Conservation (phyloP, 2,888 invertebrate genomes). For the Eilema griseolum region DNA sequence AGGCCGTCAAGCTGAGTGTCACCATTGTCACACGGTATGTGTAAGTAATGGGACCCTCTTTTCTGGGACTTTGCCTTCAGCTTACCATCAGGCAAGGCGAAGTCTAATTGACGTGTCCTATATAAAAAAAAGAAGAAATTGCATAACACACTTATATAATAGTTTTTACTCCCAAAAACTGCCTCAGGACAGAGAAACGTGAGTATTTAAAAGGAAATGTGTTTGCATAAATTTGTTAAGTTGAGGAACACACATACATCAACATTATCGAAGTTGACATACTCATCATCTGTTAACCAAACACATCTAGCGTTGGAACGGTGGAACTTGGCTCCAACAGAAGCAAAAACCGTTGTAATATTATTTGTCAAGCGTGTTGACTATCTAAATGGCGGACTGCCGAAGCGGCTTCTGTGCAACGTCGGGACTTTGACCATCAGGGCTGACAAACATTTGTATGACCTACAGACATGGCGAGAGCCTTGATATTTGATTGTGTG, state of each 20-base stretch:
- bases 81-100: no score
- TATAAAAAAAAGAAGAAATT: no score
- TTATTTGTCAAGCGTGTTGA: constrained; percentile 23
- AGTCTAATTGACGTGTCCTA: no score
- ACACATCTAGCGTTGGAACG: background rate
- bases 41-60: no score
- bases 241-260: background rate
- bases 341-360: constrained; percentile 4
- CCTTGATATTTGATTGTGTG: constrained; percentile 7
- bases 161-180: no score
- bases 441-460: constrained; percentile 24
- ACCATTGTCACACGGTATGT: no score
- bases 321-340: background rate
- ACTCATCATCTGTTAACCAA: constrained; percentile 6
- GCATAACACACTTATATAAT: no score
- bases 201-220: background rate
- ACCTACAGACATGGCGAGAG: constrained; percentile 17
- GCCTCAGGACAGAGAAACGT: background rate
- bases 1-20: no score
- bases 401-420: constrained; percentile 14
- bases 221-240: background rate
- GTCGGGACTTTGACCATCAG: constrained; percentile 21
- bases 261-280: background rate
- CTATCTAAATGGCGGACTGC: constrained; percentile 18
- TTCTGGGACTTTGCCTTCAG: no score